phyloP scores from a whole-genome alignment of 2,888 invertebrate genomes.

The Platypus cylindrus region DNA sequence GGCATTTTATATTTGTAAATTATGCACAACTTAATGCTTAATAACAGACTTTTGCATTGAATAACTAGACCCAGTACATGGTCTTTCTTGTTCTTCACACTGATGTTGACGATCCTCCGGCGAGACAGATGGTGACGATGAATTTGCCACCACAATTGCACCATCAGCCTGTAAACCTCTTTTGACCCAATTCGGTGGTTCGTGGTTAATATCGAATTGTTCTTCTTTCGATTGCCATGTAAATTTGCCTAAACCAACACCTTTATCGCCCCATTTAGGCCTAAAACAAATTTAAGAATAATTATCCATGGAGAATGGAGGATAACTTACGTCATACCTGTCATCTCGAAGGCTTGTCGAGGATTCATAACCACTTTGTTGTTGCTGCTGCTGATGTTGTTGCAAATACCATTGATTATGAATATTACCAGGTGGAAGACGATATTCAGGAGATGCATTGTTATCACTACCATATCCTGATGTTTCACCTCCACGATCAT shows the following conservation, averaged over 20 bases:
- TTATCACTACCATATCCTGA: slow-evolving; percentile 78
- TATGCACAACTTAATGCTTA: too few species aligned
- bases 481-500: slow-evolving; percentile 53
- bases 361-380: slow-evolving; percentile 27
- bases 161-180: slow-evolving; percentile 38
- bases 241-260: slow-evolving; percentile 51
- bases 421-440: slow-evolving; percentile 7
- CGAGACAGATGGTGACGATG: slow-evolving; percentile 33
- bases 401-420: slow-evolving; percentile 5
- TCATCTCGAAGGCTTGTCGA: slow-evolving; percentile 43
- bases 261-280: slow-evolving; percentile 62
- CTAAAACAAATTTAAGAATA: slow-evolving; percentile 33
- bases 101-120: slow-evolving; percentile 35
- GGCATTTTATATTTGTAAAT: too few species aligned
- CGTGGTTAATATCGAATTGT: slow-evolving; percentile 17
- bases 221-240: slow-evolving; percentile 46
- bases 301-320: not conserved
- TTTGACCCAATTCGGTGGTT: slow-evolving; percentile 42
- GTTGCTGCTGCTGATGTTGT: slow-evolving; percentile 1
- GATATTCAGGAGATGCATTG: slow-evolving; percentile 34
- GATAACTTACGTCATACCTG: slow-evolving; percentile 6
- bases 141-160: slow-evolving; percentile 36
- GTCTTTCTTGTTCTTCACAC: slow-evolving; percentile 30
- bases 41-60: slow-evolving; percentile 24
- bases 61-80: slow-evolving; percentile 30